Evolutionary conservation across 2,888 invertebrate genomes (phyloP).

Genomic region (Seladonia tumulorum): DNA sequence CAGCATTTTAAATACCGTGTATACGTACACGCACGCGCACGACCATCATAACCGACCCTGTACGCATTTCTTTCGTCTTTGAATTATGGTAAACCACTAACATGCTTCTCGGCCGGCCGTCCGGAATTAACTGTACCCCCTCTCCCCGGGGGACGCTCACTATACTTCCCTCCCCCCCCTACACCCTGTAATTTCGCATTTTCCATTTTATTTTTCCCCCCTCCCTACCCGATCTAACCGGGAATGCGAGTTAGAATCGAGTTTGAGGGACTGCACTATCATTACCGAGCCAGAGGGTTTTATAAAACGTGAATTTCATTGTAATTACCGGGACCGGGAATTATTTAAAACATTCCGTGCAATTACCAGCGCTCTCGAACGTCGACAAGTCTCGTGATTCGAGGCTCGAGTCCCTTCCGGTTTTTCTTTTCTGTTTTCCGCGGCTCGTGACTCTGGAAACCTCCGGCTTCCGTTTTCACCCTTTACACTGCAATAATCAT

Average conservation of each 20-base stretch:
- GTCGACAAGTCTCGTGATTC: conserved; percentile 3
- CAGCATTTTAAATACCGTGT: conserved; percentile 25
- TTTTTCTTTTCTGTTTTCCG: neutral
- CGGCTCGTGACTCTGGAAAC: neutral
- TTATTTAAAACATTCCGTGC: neutral
- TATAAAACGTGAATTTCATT: neutral
- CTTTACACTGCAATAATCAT: neutral
- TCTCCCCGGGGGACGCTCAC: conserved; percentile 11
- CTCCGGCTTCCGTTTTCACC: neutral
- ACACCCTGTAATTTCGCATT: conserved; percentile 24
- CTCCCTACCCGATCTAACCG: neutral
- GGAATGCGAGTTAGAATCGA: neutral
- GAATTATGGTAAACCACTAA: conserved; percentile 51
- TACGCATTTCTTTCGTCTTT: conserved; percentile 39
- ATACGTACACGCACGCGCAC: neutral
- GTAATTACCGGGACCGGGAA: neutral
- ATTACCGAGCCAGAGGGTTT: neutral
- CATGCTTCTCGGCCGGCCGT: conserved; percentile 5
- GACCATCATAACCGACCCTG: conserved; percentile 6
- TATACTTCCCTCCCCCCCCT: neutral
- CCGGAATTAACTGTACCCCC: conserved; percentile 46
- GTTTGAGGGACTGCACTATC: conserved; percentile 9
- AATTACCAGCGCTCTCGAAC: neutral
- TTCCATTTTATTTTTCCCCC: conserved; percentile 22
- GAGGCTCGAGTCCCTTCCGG: neutral